Base-by-base conservation (phyloP, 2,888 invertebrate genomes). In the Xestoiulus laeticollis region DNA sequence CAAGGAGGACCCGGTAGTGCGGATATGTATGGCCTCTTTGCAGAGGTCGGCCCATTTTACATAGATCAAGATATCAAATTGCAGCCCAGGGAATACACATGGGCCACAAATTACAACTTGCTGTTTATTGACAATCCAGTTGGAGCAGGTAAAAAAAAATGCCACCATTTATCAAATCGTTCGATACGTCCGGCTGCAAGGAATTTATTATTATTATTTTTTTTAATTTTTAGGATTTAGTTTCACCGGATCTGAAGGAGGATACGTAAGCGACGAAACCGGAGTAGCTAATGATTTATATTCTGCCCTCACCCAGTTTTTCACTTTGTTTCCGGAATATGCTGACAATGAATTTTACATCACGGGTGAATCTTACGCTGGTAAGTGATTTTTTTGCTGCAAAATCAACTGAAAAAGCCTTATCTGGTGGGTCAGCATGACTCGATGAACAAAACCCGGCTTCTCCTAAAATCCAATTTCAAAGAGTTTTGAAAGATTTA, bases 121-220 rank as follows among this genome's bases (percentile, higher is more conserved):
- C 94, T 98, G 87, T 98, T 96, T 91, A 96, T 98, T 88, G 98
- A 98, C 91, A 98, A 97, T 92, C 98, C 98, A 0, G 98, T 96
- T 0, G 97, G 97, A 1, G 96, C 97, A 1, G 94, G 92, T 91
- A 88, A 85, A 88, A 38, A 38, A 38, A 38, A 38, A 38, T 85
- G 8, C n/a, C 59, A 59, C 32, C 26, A 53, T 59, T 87, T 86
- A 48, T 78, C 53, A 59, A 26, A 26, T 12, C 88, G 89, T 22
- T 86, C 91, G 91, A 91, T 91, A 19, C 91, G 91, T 12, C 91
- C 91, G 16, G 6, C 59, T 16, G 1, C 14, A n/a, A 19, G 43
- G 4, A 22, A 16, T 48, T 48, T 19, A 48, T 48, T n/a, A 8
- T 38, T 0, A 5, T 22, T 2, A 22, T 48, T 33, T 33, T 38